phyloP scores from a whole-genome alignment of 2,797 vertebrate species.

The Menidia menidia region DNA sequence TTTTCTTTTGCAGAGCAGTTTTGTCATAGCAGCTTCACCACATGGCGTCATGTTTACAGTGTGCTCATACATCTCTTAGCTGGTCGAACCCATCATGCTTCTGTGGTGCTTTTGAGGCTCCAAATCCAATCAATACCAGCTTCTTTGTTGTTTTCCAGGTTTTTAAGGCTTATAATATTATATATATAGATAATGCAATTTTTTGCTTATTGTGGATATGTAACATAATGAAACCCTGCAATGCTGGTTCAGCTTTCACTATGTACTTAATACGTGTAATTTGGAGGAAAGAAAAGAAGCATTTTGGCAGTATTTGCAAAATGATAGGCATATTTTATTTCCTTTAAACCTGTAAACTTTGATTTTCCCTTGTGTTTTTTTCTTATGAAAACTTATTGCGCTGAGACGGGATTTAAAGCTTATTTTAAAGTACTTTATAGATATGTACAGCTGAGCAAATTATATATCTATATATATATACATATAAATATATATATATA shows the following conservation, averaged over 20 bases:
- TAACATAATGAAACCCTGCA: conserved; percentile 64
- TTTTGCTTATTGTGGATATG: conserved; percentile 73
- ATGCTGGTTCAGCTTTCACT: conserved; percentile 64
- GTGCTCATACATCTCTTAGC: conserved; percentile 49
- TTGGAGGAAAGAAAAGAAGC: conserved; percentile 40
- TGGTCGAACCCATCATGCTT: conserved; percentile 51
- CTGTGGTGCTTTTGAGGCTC: conserved; percentile 50
- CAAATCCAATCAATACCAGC: conserved; percentile 61
- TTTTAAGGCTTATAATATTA: conserved; percentile 62
- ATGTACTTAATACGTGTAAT: conserved; percentile 43
- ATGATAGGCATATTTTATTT: conserved; percentile 38
- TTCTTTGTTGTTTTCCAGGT: conserved; percentile 54
- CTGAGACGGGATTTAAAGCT: conserved; percentile 34
- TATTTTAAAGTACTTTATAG: conserved; percentile 34
- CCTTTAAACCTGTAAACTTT: conserved; percentile 45
- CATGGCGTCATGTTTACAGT: conserved; percentile 53
- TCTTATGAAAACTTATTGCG: conserved; percentile 30
- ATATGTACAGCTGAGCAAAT: conserved; percentile 18
- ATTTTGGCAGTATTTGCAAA: conserved; percentile 75
- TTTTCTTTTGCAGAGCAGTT: conserved; percentile 24
- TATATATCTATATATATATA: conserved; percentile 18
- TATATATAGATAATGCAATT: conserved; percentile 68
- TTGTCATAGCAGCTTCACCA: conserved; percentile 35
- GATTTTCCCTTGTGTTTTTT: conserved; percentile 20
- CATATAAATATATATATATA: conserved; percentile 29